Conservation (phyloP, 2,888 invertebrate species). For the Dione vanillae region DNA sequence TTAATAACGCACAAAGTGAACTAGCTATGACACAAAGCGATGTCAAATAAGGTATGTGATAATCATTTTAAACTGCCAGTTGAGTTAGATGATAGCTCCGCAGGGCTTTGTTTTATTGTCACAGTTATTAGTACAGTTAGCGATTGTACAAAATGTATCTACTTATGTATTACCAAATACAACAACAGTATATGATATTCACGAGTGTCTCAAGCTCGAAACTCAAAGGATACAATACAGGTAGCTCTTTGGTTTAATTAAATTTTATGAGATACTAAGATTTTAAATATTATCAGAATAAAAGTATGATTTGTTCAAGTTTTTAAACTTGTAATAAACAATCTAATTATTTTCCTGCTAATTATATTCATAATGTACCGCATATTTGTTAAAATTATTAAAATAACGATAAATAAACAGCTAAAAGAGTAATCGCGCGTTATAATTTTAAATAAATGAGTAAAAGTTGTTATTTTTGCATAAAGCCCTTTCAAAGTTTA, state of each 20-base stretch:
- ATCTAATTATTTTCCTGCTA: no score
- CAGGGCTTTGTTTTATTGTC: conserved; percentile 15
- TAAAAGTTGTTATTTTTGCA: conserved; percentile 32
- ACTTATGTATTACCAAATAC: not conserved
- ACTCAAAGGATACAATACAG: not conserved
- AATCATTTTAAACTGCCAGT: conserved; percentile 22
- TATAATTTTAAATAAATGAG: conserved; percentile 32
- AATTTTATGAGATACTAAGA: not conserved
- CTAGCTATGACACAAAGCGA: not conserved
- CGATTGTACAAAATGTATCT: not conserved
- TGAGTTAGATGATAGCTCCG: conserved; percentile 19
- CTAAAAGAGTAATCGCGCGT: conserved; percentile 17
- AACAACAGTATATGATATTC: not conserved
- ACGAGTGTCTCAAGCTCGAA: not conserved
- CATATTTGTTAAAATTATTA: not conserved
- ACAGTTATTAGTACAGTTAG: conserved; percentile 4
- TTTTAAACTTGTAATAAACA: no score
- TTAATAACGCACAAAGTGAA: conserved; percentile 9
- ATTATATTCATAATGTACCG: not conserved
- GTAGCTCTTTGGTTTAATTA: conserved; percentile 1
- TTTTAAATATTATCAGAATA: not conserved
- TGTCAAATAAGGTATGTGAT: conserved; percentile 22
- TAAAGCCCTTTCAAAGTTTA: conserved; percentile 37
- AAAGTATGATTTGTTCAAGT: no score
- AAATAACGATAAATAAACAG: conserved; percentile 14